Percentiles rank a stretch among this genome's conserved stretches.
Evolutionary conservation across 64 coral and sea anemone genomes (phyloP).

Genomic region (Porites australiensis): DNA sequence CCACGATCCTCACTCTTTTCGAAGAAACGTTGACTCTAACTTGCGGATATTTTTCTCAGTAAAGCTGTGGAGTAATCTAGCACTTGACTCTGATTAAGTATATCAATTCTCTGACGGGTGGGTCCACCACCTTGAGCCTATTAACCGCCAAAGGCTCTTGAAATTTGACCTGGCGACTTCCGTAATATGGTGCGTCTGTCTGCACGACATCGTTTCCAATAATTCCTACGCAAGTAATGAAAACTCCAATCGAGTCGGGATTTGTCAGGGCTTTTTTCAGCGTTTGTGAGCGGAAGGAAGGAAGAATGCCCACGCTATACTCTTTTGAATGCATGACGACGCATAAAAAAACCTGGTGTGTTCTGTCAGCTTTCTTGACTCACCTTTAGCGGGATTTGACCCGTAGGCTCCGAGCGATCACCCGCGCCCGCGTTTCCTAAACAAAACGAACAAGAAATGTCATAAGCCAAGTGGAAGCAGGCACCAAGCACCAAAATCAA

Average conservation of each 20-base stretch:
- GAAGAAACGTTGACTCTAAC: too few relatives aligned
- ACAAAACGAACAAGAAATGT: not conserved
- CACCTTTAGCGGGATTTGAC: slow-evolving; percentile 22
- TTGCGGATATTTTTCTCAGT: too few relatives aligned
- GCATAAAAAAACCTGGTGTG: too few relatives aligned
- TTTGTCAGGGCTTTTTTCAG: not conserved
- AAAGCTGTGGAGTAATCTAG: too few relatives aligned
- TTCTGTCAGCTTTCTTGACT: not conserved
- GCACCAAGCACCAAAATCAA: too few relatives aligned
- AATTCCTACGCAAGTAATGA: too few relatives aligned
- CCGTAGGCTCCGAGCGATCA: not conserved
- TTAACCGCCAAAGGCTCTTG: not conserved
- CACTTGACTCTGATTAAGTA: too few relatives aligned
- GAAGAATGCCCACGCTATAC: not conserved
- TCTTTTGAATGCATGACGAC: too few relatives aligned
- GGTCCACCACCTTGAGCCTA: not conserved
- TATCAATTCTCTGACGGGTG: not conserved
- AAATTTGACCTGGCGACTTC: slow-evolving; percentile 23
- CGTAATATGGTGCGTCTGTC: slow-evolving; percentile 1
- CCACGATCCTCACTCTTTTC: too few relatives aligned
- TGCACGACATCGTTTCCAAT: not conserved
- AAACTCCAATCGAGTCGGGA: not conserved
- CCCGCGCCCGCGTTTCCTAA: not conserved
- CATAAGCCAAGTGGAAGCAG: too few relatives aligned
- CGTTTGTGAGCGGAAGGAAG: not conserved